A percentile compares a stretch with the other conserved stretches of the same genome.
Conservation (phyloP, 2,113 vertebrate genomes). For the Struthidea cinerea region DNA sequence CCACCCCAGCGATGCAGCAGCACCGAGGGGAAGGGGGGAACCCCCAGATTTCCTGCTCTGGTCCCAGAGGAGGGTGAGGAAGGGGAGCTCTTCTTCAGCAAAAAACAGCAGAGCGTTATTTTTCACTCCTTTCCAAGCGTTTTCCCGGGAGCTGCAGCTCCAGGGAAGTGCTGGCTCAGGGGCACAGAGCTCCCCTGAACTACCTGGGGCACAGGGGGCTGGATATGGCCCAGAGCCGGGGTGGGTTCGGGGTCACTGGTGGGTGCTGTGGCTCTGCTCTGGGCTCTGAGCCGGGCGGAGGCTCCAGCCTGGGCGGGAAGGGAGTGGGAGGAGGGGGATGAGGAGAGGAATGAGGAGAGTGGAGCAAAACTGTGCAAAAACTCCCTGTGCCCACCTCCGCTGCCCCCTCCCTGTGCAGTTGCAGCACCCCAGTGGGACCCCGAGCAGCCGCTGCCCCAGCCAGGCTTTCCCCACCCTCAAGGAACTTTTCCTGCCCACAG, state of each 20-base stretch:
- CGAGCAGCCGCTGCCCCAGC: neutral
- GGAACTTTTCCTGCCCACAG: neutral
- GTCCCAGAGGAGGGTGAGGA: neutral
- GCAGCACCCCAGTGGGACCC: neutral
- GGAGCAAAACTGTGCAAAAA: neutral
- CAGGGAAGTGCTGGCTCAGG: neutral
- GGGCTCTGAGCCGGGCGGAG: accelerated
- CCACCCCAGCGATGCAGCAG: neutral
- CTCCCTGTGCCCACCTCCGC: accelerated
- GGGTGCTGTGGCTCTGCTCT: neutral
- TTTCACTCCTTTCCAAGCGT: neutral
- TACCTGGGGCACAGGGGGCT: accelerated
- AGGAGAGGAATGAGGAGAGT: neutral
- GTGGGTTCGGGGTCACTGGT: neutral
- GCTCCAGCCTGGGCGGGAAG: neutral
- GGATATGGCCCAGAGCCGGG: accelerated
- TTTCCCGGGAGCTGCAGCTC: neutral
- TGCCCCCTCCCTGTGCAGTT: neutral
- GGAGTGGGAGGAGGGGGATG: neutral
- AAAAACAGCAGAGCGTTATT: accelerated
- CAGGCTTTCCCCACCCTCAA: neutral
- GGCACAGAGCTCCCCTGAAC: neutral
- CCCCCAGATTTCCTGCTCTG: neutral
- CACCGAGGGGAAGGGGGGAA: accelerated
- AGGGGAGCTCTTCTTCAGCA: neutral